Base-by-base conservation (phyloP, 2,113 vertebrate genomes). In the Ophthalmolycus amberensis region DNA sequence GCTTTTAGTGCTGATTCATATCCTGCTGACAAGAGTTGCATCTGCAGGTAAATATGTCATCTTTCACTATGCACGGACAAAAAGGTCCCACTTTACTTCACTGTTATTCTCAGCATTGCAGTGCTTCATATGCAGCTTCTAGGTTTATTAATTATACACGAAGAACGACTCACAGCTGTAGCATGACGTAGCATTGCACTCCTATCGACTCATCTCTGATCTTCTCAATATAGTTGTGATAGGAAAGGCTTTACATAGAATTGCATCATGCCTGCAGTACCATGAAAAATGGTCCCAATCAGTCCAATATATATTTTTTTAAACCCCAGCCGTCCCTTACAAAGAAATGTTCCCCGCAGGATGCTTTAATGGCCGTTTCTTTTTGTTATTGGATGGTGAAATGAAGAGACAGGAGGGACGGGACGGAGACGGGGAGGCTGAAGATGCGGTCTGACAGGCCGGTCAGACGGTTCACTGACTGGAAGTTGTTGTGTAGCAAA, bases 1-100 rank as follows among this genome's bases (percentile, higher is more conserved):
- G 67, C 80, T 71, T 77, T 67, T 58, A 73, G 32, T 64, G 86
- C 86, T 85, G 86, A 89, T 86, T 81, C 62, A 68, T 87, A 80
- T 86, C 75, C 60, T 66, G 38, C 58, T 52, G 78, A 82, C 68
- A 56, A 72, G 34, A 63, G 69, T 69, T 77, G 46, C 84, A 77
- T 59, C 73, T 66, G 71, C 54, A 75, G 60, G 71, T 83, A 82
- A 87, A 88, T 84, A 83, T 81, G 70, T 72, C 63, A 71, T 70
- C 40, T 27, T 46, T 69, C 54, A 4, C n/a, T 27, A 20, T 48
- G 15, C 38, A 40, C 20, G 46, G 38, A 77, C 18, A 48, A 48
- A 2, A 25, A 68, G 0, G 0, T 2, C 66, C 38, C 44, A 42
- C 69, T 74, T 67, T 38, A 60, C 59, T 50, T 29, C 59, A 8